These are phyloP conservation scores for Cerceris ruficornis DNA, from an alignment of 2,888 invertebrate species.

Conservation along the genomic window DNA sequence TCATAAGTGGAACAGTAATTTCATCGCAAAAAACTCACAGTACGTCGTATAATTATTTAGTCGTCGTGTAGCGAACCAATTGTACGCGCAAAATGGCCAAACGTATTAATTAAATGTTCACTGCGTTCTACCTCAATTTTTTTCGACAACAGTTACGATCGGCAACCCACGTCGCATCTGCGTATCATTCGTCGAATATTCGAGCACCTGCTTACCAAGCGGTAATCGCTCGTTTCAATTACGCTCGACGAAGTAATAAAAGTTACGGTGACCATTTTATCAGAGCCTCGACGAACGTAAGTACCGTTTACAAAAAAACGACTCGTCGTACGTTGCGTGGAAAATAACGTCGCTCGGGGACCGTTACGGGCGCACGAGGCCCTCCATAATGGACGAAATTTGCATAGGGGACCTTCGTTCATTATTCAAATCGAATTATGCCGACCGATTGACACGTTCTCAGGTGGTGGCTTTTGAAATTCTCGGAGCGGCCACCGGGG, in stretches of 20 bases:
- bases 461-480: constrained; percentile 74
- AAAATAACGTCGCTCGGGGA: constrained; percentile 56
- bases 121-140: constrained; percentile 48
- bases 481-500: constrained; percentile 63
- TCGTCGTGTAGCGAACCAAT: constrained; percentile 28
- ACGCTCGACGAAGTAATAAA: constrained; percentile 16
- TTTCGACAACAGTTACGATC: constrained; percentile 36
- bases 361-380: constrained; percentile 64
- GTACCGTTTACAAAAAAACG: background rate
- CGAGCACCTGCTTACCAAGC: constrained; percentile 36
- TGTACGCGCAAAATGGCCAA: constrained; percentile 28
- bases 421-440: constrained; percentile 78
- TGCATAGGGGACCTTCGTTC: constrained; percentile 78
- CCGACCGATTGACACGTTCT: constrained; percentile 76
- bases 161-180: constrained; percentile 33
- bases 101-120: constrained; percentile 49
- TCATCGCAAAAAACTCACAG: constrained; percentile 2
- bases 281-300: background rate
- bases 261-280: background rate
- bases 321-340: constrained; percentile 28
- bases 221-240: constrained; percentile 20
- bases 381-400: constrained; percentile 74
- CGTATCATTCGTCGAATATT: constrained; percentile 35
- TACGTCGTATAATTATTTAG: constrained; percentile 34
- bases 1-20: constrained; percentile 37